Conservation (phyloP, 2,113 vertebrate genomes). For the Ardeotis arabs region DNA sequence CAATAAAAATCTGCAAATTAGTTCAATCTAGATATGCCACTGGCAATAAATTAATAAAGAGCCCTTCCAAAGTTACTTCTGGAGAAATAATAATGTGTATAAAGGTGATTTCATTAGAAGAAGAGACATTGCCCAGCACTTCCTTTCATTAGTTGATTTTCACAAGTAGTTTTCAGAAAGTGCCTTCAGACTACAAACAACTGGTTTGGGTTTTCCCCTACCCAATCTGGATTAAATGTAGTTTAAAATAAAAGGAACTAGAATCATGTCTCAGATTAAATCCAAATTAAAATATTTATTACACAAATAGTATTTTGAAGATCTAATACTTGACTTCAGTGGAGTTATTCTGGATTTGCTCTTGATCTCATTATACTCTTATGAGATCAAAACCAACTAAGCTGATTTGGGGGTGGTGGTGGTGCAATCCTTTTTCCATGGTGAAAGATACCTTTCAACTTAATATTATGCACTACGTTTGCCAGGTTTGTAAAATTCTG, state of each 20-base stretch:
- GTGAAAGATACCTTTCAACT: neutral
- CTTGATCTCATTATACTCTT: slow-evolving; percentile 53
- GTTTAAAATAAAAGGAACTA: neutral
- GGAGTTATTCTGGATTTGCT: slow-evolving; percentile 40
- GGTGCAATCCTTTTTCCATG: neutral
- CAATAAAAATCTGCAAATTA: neutral
- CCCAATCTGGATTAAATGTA: neutral
- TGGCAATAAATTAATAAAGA: neutral
- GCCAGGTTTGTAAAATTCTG: neutral
- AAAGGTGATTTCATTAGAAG: neutral
- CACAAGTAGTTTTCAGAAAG: neutral
- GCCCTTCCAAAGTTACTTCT: neutral
- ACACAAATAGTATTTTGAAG: slow-evolving; percentile 16
- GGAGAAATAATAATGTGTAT: neutral
- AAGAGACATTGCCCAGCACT: neutral
- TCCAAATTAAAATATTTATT: neutral
- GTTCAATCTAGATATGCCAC: neutral
- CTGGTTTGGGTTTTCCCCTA: neutral
- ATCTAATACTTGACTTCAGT: slow-evolving; percentile 3
- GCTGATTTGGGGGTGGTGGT: neutral
- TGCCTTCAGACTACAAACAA: neutral
- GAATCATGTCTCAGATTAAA: neutral
- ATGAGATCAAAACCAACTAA: slow-evolving; percentile 5
- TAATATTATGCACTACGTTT: neutral
- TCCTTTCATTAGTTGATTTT: neutral